These are phyloP conservation scores for Takifugu bimaculatus DNA, from an alignment of 2,113 vertebrate species.

Conservation along the genomic window DNA sequence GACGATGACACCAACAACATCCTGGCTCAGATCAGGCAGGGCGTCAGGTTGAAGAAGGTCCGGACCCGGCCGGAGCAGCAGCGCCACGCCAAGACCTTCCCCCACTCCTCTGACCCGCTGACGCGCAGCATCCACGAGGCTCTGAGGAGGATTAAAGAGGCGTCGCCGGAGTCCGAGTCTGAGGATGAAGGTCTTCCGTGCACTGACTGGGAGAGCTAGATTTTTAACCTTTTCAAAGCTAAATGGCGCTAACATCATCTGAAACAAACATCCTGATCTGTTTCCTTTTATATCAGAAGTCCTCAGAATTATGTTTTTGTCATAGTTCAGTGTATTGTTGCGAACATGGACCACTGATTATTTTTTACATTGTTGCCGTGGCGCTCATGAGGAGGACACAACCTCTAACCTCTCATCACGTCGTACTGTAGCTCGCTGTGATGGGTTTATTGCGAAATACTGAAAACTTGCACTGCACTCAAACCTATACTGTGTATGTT, in stretches of 20 bases:
- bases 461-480: not conserved
- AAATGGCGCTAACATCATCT: slow-evolving; percentile 27
- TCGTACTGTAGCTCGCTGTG: slow-evolving; percentile 58
- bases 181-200: slow-evolving; percentile 91
- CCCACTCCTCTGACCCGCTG: slow-evolving; percentile 85
- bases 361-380: slow-evolving; percentile 29
- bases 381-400: slow-evolving; percentile 33
- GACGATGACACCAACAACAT: slow-evolving; percentile 94
- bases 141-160: slow-evolving; percentile 94
- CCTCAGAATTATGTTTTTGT: slow-evolving; percentile 10
- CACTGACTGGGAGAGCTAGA: slow-evolving; percentile 93
- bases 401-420: slow-evolving; percentile 51
- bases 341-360: slow-evolving; percentile 42
- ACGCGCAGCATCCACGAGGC: slow-evolving; percentile 98
- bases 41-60: slow-evolving; percentile 93
- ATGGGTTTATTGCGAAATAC: slow-evolving; percentile 44
- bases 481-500: slow-evolving; percentile 3
- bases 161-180: slow-evolving; percentile 93
- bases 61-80: slow-evolving; percentile 77
- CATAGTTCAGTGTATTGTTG: slow-evolving; percentile 24
- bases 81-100: slow-evolving; percentile 79
- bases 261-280: slow-evolving; percentile 26
- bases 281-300: slow-evolving; percentile 2
- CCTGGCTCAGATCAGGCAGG: slow-evolving; percentile 96
- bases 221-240: slow-evolving; percentile 4